Conservation (phyloP, 2,113 vertebrate genomes). For the Plecotus auritus region DNA sequence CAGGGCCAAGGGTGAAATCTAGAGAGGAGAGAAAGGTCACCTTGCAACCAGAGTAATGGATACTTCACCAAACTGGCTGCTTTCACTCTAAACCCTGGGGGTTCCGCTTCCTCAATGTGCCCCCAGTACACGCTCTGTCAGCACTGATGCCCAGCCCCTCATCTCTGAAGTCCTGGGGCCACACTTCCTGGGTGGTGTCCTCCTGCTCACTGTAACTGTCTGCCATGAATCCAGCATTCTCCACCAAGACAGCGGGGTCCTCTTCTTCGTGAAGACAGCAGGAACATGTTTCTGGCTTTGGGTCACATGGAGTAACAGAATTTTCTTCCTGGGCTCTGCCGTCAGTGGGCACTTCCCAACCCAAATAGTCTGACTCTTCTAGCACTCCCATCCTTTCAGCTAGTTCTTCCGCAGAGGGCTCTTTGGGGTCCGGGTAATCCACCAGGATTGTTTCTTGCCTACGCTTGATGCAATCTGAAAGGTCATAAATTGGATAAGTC, state of each 20-base stretch:
- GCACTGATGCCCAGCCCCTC: neutral
- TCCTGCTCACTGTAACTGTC: constrained; percentile 82
- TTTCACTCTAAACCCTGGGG: constrained; percentile 69
- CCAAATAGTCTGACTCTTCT: constrained; percentile 74
- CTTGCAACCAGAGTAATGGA: constrained; percentile 12
- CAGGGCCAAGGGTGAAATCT: constrained; percentile 10
- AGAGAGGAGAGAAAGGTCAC: constrained; percentile 8
- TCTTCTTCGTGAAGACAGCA: constrained; percentile 75
- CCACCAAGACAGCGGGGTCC: constrained; percentile 87
- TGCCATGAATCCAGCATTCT: constrained; percentile 84
- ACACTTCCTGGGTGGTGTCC: constrained; percentile 74
- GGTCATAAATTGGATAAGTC: constrained; percentile 88
- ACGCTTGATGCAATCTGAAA: constrained; percentile 68
- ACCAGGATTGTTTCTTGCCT: constrained; percentile 80
- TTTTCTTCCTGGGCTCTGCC: neutral
- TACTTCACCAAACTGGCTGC: neutral
- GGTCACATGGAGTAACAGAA: constrained; percentile 67
- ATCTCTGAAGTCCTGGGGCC: constrained; percentile 46
- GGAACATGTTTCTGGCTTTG: constrained; percentile 77
- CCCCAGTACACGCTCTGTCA: constrained; percentile 50
- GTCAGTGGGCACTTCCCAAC: constrained; percentile 56
- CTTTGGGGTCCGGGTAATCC: constrained; percentile 76
- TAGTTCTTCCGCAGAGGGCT: constrained; percentile 91
- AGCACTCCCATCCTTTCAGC: constrained; percentile 89
- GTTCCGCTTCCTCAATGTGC: constrained; percentile 84